phyloP scores from a whole-genome alignment of 2,113 vertebrate species.

The Hemiscyllium ocellatum region DNA sequence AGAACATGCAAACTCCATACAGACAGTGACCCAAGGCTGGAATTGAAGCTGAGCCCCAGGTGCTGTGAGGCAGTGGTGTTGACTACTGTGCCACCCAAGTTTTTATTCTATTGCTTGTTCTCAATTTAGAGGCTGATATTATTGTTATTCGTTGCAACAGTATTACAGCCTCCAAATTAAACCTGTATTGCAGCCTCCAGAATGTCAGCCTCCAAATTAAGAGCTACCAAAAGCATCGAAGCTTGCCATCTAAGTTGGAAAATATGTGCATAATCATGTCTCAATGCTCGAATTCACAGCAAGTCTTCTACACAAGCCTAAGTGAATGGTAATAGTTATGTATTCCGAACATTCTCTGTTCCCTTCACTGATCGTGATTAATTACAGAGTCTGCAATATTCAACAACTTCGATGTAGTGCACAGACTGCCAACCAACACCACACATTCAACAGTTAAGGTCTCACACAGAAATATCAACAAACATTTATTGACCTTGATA shows the following conservation, averaged over 20 bases:
- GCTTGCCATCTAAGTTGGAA: background rate
- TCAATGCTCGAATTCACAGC: background rate
- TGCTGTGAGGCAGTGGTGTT: too few relatives aligned
- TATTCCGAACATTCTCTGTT: background rate
- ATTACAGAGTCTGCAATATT: background rate
- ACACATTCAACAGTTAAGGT: background rate
- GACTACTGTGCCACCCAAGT: too few relatives aligned
- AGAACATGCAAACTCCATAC: too few relatives aligned
- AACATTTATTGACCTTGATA: background rate
- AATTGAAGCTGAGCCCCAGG: too few relatives aligned
- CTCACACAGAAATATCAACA: background rate
- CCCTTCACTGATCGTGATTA: background rate
- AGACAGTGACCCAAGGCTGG: too few relatives aligned
- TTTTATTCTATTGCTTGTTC: too few relatives aligned
- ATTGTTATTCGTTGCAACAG: background rate
- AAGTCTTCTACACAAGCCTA: background rate
- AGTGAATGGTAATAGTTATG: background rate
- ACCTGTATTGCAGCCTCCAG: too few relatives aligned
- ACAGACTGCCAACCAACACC: background rate
- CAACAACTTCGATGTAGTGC: background rate
- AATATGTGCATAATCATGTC: background rate
- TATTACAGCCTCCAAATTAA: background rate
- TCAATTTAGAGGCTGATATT: too few relatives aligned
- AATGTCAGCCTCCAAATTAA: background rate
- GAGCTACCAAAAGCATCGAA: background rate